These are phyloP conservation scores for Metallyticus violacea DNA, from an alignment of 2,888 invertebrate species.

Conservation along the genomic window DNA sequence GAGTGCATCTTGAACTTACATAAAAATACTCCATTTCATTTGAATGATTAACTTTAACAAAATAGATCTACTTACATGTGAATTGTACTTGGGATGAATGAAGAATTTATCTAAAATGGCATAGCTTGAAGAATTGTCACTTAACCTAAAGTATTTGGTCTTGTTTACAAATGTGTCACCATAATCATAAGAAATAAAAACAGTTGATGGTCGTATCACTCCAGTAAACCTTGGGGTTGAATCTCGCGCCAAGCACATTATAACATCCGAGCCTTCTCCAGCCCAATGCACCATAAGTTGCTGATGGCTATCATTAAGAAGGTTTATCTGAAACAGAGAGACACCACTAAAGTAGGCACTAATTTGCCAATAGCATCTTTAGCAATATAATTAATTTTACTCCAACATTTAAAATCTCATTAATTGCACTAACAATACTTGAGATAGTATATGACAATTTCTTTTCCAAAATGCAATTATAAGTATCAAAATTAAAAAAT, in stretches of 20 bases:
- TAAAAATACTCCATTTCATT: too few species aligned
- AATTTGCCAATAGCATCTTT: too few species aligned
- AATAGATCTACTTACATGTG: constrained; percentile 62
- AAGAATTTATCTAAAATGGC: constrained; percentile 81
- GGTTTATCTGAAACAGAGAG: constrained; percentile 61
- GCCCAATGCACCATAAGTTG: constrained; percentile 92
- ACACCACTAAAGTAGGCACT: too few species aligned
- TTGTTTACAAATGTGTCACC: constrained; percentile 76
- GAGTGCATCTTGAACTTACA: too few species aligned
- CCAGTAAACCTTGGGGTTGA: constrained; percentile 50
- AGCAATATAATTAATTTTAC: too few species aligned
- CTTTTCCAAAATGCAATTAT: too few species aligned
- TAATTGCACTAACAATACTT: too few species aligned
- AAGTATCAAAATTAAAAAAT: too few species aligned
- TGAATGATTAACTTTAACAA: too few species aligned
- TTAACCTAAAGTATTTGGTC: constrained; percentile 62
- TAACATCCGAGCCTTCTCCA: constrained; percentile 80
- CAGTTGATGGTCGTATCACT: constrained; percentile 58
- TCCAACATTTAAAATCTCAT: too few species aligned
- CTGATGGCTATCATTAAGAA: constrained; percentile 81
- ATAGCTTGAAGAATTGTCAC: constrained; percentile 50
- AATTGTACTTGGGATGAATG: constrained; percentile 76
- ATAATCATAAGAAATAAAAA: constrained; percentile 85
- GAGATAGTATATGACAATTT: too few species aligned
- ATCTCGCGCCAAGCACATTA: constrained; percentile 81